phyloP scores from a whole-genome alignment of 2,888 invertebrate genomes.

The Rotaria sp. region DNA sequence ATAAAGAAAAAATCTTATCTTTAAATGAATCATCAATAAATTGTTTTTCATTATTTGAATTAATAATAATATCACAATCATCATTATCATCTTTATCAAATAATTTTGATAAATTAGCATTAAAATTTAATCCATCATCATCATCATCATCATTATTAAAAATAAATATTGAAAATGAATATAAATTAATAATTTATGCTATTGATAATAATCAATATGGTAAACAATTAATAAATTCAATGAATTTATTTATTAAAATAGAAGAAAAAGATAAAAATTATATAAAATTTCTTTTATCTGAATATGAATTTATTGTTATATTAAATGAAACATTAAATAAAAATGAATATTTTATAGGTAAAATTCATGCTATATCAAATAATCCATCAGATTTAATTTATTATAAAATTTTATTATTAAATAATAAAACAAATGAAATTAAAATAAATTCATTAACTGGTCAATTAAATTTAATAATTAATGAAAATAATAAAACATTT shows the following conservation, averaged over 20 bases:
- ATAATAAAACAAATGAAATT: neutral
- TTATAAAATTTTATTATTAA: neutral
- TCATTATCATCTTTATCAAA: neutral
- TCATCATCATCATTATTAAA: no score
- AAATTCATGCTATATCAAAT: neutral
- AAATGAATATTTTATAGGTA: neutral
- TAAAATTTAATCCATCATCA: neutral
- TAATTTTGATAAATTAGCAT: slow-evolving; percentile 12
- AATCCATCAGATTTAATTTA: neutral
- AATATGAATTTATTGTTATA: neutral
- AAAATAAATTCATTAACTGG: neutral
- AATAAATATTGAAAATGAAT: neutral
- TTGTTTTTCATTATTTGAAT: neutral
- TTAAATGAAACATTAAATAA: neutral
- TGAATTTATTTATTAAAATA: slow-evolving; percentile 11
- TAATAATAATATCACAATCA: neutral
- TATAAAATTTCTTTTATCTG: neutral
- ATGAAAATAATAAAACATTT: neutral
- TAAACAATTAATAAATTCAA: neutral
- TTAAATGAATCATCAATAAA: neutral
- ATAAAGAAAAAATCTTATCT: neutral
- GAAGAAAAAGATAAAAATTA: neutral
- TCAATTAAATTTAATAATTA: neutral
- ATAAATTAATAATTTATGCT: neutral
- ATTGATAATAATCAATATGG: neutral